Evolutionary conservation across 2,113 vertebrate species (phyloP).

Genomic region (Paratilapia polleni): DNA sequence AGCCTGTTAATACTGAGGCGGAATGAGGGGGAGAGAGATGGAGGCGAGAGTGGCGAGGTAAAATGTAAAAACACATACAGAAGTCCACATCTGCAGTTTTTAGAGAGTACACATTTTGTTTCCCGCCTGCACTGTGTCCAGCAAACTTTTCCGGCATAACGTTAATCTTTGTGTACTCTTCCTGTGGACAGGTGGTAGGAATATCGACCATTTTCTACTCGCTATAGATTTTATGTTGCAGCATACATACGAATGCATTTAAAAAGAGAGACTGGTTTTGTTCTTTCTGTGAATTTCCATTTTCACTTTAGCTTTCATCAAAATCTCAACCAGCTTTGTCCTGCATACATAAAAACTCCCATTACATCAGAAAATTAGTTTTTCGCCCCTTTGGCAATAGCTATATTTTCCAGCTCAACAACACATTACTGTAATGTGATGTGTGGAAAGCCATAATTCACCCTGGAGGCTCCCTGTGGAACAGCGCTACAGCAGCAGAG

Average conservation of each 20-base stretch:
- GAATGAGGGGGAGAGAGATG: constrained; percentile 35
- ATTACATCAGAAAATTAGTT: constrained; percentile 17
- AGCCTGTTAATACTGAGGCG: constrained; percentile 36
- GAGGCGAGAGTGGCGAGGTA: not conserved
- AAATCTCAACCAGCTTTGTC: not conserved
- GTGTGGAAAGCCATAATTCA: constrained; percentile 49
- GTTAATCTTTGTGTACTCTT: not conserved
- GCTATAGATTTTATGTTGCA: not conserved
- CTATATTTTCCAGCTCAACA: constrained; percentile 40
- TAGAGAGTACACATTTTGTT: not conserved
- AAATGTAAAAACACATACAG: not conserved
- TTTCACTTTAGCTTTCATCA: not conserved
- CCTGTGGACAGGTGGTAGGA: accelerated
- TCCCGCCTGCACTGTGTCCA: not conserved
- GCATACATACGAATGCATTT: not conserved
- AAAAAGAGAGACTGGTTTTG: not conserved
- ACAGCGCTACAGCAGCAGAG: constrained; percentile 34
- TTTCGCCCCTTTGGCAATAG: not conserved
- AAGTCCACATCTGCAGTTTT: not conserved
- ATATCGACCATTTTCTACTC: not conserved
- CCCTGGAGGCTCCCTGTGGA: constrained; percentile 36
- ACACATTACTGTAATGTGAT: constrained; percentile 39
- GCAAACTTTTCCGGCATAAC: not conserved
- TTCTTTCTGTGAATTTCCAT: not conserved
- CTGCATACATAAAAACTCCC: not conserved